Base-by-base conservation (phyloP, 1,140 invertebrate genomes). In the Tetramorium parvispinum region DNA sequence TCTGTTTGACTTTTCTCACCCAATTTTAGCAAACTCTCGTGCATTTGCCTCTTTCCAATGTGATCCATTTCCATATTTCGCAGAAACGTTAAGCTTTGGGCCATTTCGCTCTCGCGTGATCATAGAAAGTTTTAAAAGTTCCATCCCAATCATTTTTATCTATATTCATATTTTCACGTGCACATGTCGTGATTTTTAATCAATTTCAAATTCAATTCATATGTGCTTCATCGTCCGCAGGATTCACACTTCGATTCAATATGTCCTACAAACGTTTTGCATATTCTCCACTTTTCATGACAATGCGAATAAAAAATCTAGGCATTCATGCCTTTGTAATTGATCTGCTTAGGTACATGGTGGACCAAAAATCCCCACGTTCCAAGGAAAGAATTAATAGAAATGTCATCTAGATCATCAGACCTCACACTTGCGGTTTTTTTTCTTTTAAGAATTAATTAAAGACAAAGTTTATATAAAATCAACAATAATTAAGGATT, bases 31-130 rank as follows among this genome's bases (percentile, higher is more conserved):
- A 66, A 79, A 79, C 32, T 66, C 27, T 13, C 8, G 13, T 21
- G 3, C 46, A n/a, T 51, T 68, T 24, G 46, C 27, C 59, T 65
- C 13, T 79, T 79, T 59, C n/a, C 61, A 13, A 65, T 65, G 43
- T 65, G 46, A 79, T 79, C 46, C 46, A 79, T 66, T 53, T 79
- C 77, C 77, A 66, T 68, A 66, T 68, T 53, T 79, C 3, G 61
- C 46, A 16, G 61, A 24, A 66, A 51, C n/a, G 46, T 65, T 24
- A 27, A 2, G 1, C 27, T 13, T 43, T 53, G 11, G 40, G 6
- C 46, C 8, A 51, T 53, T 66, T 24, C 8, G 5, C 13, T 3
- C 24, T 43, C 37, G 10, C n/a, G n/a, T 53, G n/a, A 68, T 13
- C 61, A 10, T 66, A 24, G 32, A 68, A 66, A 79, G 61, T 79